These are phyloP conservation scores for Lindbergichthys nudifrons DNA, from an alignment of 2,797 vertebrate genomes.

Conservation along the genomic window DNA sequence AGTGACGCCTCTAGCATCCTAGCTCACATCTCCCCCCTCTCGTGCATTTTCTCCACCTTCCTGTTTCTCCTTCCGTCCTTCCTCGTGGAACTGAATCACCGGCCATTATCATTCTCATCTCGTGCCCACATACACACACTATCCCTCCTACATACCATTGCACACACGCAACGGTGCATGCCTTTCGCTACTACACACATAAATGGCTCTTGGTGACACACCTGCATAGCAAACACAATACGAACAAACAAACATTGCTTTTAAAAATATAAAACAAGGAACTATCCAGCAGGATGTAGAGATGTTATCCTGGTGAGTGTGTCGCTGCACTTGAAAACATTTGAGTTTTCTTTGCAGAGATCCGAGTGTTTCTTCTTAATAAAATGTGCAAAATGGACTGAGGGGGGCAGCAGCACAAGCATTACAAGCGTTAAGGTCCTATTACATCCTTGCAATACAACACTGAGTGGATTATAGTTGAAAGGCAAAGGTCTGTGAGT, in stretches of 20 bases:
- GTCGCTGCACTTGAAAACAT: neutral
- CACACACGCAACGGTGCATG: slow-evolving; percentile 16
- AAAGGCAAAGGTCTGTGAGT: neutral
- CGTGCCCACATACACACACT: slow-evolving; percentile 4
- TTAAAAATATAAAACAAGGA: neutral
- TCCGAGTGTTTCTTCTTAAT: slow-evolving; percentile 1
- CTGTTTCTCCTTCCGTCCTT: slow-evolving; percentile 24
- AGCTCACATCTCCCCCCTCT: slow-evolving; percentile 23
- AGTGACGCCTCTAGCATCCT: slow-evolving; percentile 43
- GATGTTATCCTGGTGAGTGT: neutral
- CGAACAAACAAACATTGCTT: slow-evolving; percentile 7
- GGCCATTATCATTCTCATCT: slow-evolving; percentile 35
- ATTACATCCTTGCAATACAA: neutral
- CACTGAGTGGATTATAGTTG: neutral
- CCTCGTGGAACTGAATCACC: slow-evolving; percentile 29
- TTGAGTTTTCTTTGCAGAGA: slow-evolving; percentile 9
- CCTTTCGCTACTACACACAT: neutral
- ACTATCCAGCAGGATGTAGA: neutral
- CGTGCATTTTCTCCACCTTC: slow-evolving; percentile 3
- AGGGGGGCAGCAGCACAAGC: neutral
- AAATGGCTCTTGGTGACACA: slow-evolving; percentile 8
- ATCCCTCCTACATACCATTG: neutral
- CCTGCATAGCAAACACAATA: slow-evolving; percentile 21
- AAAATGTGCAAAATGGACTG: neutral
- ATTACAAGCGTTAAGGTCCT: neutral